phyloP scores from a whole-genome alignment of 2,888 invertebrate species.

The Autographa gamma region DNA sequence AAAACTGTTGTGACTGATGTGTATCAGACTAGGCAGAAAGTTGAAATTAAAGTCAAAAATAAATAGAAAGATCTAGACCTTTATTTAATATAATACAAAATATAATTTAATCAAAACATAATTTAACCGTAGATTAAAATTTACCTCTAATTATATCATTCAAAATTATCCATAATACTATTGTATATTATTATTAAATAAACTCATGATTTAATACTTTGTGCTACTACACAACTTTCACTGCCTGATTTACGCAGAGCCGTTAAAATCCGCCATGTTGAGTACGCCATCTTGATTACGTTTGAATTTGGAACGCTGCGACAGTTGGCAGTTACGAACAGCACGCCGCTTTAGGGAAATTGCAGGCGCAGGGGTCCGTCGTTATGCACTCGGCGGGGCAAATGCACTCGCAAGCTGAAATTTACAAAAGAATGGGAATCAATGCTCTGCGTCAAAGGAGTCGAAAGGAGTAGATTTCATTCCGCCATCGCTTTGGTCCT shows the following conservation, averaged over 20 bases:
- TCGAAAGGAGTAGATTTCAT: too few relatives aligned
- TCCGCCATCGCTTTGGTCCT: too few relatives aligned
- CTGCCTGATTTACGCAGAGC: slow-evolving; percentile 19
- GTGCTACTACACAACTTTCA: slow-evolving; percentile 10
- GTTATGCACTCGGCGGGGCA: slow-evolving; percentile 82
- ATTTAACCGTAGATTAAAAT: slow-evolving; percentile 36
- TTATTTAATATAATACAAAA: slow-evolving; percentile 35
- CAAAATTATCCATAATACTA: slow-evolving; percentile 57
- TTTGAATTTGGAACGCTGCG: slow-evolving; percentile 70
- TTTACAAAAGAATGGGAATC: slow-evolving; percentile 1
- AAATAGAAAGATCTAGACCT: slow-evolving; percentile 21
- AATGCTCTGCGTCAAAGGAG: too few relatives aligned
- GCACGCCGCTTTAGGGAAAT: slow-evolving; percentile 80
- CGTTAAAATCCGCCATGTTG: slow-evolving; percentile 50
- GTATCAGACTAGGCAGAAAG: too few relatives aligned
- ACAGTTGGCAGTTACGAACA: slow-evolving; percentile 71
- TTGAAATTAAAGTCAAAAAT: slow-evolving; percentile 8
- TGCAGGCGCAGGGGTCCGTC: slow-evolving; percentile 83
- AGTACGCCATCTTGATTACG: slow-evolving; percentile 56
- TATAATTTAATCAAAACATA: slow-evolving; percentile 47
- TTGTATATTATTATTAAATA: slow-evolving; percentile 24
- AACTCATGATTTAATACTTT: slow-evolving; percentile 41
- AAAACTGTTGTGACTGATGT: too few relatives aligned
- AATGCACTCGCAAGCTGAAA: slow-evolving; percentile 80
- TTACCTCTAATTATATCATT: slow-evolving; percentile 44